phyloP scores from a whole-genome alignment of 2,113 vertebrate genomes.

The Sceloporus undulatus region DNA sequence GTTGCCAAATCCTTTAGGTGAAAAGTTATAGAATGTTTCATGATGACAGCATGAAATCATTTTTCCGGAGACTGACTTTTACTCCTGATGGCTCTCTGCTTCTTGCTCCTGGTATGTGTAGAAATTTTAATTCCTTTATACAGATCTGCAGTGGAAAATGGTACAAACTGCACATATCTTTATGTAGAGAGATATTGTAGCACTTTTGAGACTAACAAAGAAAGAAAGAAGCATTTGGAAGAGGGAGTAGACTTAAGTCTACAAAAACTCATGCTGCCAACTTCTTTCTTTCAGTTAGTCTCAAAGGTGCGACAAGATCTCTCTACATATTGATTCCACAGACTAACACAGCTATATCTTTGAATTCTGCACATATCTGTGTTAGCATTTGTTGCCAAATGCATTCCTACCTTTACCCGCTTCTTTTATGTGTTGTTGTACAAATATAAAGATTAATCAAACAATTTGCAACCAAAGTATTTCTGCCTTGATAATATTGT shows the following conservation, averaged over 20 bases:
- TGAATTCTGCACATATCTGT: background rate
- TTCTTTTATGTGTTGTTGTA: background rate
- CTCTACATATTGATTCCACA: no score
- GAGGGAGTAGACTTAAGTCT: no score
- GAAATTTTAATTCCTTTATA: background rate
- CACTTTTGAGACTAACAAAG: no score
- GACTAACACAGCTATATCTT: no score
- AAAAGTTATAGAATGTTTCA: conserved; percentile 95
- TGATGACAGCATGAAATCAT: conserved; percentile 97
- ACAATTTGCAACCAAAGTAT: background rate
- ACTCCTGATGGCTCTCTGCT: conserved; percentile 94
- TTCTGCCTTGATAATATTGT: background rate
- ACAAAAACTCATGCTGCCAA: no score
- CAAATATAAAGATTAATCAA: background rate
- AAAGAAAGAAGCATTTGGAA: no score
- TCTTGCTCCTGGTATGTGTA: conserved; percentile 87
- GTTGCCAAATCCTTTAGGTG: conserved; percentile 69
- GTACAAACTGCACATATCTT: background rate
- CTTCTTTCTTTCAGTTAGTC: no score
- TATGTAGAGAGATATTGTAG: no score
- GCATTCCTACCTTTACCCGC: background rate
- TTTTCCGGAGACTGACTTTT: conserved; percentile 94
- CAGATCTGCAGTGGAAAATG: background rate
- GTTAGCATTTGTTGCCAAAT: background rate
- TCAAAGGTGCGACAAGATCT: no score